A percentile compares a stretch with the other conserved stretches of the same genome.
Conservation (phyloP, 2,888 invertebrate genomes). For the Rhyacophila evoluta region DNA sequence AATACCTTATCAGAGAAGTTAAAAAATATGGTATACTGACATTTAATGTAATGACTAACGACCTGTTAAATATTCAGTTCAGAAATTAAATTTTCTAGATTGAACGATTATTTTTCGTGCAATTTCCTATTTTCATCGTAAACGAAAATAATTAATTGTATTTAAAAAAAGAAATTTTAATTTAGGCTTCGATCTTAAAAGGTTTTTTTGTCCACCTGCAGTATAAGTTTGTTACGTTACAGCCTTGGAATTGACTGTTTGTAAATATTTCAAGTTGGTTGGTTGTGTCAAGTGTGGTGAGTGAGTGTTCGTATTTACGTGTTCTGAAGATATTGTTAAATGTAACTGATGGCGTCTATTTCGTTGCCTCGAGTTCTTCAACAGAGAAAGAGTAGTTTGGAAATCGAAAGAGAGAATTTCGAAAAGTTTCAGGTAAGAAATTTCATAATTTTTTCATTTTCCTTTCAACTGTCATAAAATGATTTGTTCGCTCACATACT, state of each 20-base stretch:
- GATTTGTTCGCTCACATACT: background rate
- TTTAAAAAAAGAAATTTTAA: too few relatives aligned
- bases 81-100: too few relatives aligned
- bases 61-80: too few relatives aligned
- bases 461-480: constrained; percentile 13
- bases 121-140: too few relatives aligned
- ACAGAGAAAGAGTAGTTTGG: constrained; percentile 80
- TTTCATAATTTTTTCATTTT: constrained; percentile 1
- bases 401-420: constrained; percentile 84
- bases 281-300: constrained; percentile 10
- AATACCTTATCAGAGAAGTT: too few relatives aligned
- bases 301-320: background rate
- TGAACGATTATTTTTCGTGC: too few relatives aligned
- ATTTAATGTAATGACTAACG: too few relatives aligned
- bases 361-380: constrained; percentile 79
- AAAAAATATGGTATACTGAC: too few relatives aligned
- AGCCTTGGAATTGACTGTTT: constrained; percentile 15
- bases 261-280: constrained; percentile 42
- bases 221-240: too few relatives aligned
- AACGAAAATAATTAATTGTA: too few relatives aligned
- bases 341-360: constrained; percentile 75
- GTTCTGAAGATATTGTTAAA: constrained; percentile 31
- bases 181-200: background rate
- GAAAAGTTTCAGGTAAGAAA: constrained; percentile 82
- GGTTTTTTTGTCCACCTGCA: too few relatives aligned